Evolutionary conservation across 2,797 vertebrate genomes (phyloP), one percentile per base, ranked within the genome.

Genomic region (Propithecus deckenii): DNA sequence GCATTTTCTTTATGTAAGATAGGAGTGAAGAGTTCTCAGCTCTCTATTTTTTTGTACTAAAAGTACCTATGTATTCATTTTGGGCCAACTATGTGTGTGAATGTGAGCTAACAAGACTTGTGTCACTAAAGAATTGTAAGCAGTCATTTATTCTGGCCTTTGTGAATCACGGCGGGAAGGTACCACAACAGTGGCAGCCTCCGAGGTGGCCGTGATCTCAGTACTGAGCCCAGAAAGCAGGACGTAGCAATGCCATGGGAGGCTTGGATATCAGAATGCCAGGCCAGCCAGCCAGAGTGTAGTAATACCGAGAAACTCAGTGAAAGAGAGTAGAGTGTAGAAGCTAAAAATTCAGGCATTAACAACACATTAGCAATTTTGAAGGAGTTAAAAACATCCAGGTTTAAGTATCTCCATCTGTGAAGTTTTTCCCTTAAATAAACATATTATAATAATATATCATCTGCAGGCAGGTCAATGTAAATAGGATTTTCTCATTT

Each of bases 401-500:
- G 65, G 0, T 69, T 41, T 32, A 32, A 7, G 2, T 65, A 1
- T 32, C 17, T 55, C 9, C 5, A 23, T 23, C 18, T 83, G 63
- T 72, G 32, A 84, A 84, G 22, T 23, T 18, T 75, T 71, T 75
- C 12, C 22, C 63, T 91, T 92, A 91, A 69, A 43, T 81, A 69
- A 9, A 67, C 3, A 18, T 4, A 32, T 13, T 3, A 71, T 41
- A 79, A 69, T 41, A 57, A n/a, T 85, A 38, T 63, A 43, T n/a
- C 4, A 94, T 67, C 71, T 87, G 25, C 14, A 89, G 14, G 28
- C 4, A 38, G 2, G 1, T 83, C 7, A 35, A 0, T 74, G 2
- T 43, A 2, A 11, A 74, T 30, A 11, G 12, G 0, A 32, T 57
- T 92, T 86, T 93, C 30, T 81, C 10, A 94, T 80, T 88, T 65